Conservation (phyloP, 2,113 vertebrate genomes). For the Prietella phreatophila region DNA sequence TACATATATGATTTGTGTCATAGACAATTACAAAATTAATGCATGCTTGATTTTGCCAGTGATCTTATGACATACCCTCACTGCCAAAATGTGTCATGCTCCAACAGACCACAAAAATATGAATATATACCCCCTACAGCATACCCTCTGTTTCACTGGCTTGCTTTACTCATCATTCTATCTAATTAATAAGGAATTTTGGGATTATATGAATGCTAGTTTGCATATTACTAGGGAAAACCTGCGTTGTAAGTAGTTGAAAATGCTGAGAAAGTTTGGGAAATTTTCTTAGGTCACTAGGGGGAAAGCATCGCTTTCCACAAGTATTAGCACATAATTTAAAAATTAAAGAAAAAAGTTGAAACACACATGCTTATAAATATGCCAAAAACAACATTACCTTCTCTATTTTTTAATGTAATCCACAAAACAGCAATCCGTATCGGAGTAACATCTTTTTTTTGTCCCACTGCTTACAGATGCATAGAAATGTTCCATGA, state of each 20-base stretch:
- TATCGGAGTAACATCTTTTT: background rate
- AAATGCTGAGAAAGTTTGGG: constrained; percentile 41
- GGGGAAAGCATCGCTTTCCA: constrained; percentile 15
- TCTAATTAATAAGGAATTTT: constrained; percentile 49
- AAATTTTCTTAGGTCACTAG: constrained; percentile 30
- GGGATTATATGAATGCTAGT: constrained; percentile 33
- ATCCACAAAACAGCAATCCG: background rate
- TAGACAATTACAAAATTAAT: constrained; percentile 7
- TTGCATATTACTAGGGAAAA: constrained; percentile 21
- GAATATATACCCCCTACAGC: constrained; percentile 17
- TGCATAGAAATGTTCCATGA: background rate
- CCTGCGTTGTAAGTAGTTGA: constrained; percentile 23
- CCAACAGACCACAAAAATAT: constrained; percentile 27
- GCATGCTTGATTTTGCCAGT: background rate
- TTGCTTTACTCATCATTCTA: constrained; percentile 11
- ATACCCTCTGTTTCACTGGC: constrained; percentile 31
- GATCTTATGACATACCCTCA: background rate
- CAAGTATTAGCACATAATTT: constrained; percentile 11
- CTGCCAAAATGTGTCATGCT: constrained; percentile 3
- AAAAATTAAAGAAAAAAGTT: background rate
- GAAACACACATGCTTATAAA: background rate
- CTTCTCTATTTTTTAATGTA: background rate
- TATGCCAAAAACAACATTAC: background rate
- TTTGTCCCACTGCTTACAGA: background rate
- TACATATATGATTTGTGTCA: background rate